Evolutionary conservation across 1,140 invertebrate genomes (phyloP), one percentile per base, ranked within the genome.

Genomic region (Pseudomyrmex cubaensis): DNA sequence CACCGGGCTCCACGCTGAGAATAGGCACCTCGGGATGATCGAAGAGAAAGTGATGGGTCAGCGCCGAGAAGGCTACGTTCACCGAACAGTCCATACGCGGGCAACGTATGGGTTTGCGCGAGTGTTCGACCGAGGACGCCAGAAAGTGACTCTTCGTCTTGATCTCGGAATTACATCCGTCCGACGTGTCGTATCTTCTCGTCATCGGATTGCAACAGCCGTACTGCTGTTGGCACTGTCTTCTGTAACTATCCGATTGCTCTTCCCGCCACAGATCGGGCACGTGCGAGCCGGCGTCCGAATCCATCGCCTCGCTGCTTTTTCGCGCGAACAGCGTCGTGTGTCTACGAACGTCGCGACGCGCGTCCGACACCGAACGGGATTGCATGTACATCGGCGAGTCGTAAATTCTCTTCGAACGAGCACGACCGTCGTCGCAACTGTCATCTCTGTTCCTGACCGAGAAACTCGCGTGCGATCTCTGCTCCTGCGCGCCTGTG

Each of bases 1-100:
- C 85, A 1, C 87, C 93, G 0, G 93, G 92, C n/a, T 94, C 91
- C 4, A 94, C 89, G 35, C 88, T 91, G 4, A 94, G 73, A 10
- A 94, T 90, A 1, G 93, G 93, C 2, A 94, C 93, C 75, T 94
- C 93, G 0, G 93, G 93, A 88, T 94, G 93, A 85, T 94, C 93
- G 54, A 93, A 94, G 4, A 94, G 83, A 20, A 93, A 94, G 59
- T 94, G 93, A 87, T 93, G 92, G 0, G 93, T 93, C 1, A 94
- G 75, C 0, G 93, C 90, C 4, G 93, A 94, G 74, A 94, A 93
- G 1, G 93, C 92, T 5, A 94, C 91, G 35, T 94, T 94, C 5
- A 93, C 89, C 0, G 92, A 90, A 56, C 93, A 94, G 62, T 94
- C 92, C 0, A 93, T 54, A 63, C 92, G 78, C 0, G 93, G 93